Base-by-base conservation (phyloP, 1,140 invertebrate genomes). In the Wasmannia auropunctata region DNA sequence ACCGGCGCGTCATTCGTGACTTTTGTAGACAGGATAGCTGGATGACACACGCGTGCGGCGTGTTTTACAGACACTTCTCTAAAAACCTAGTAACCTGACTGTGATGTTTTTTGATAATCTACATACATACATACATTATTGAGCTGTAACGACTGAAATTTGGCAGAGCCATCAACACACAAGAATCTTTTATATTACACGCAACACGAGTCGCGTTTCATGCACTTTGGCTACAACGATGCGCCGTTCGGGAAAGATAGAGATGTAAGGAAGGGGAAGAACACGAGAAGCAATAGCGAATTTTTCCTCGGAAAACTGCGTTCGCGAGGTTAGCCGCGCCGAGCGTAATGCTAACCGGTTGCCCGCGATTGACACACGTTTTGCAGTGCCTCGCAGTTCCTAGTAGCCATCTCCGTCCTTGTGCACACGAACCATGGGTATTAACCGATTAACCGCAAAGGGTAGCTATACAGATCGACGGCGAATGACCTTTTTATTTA, bases 91-190 rank as follows among this genome's bases (percentile, higher is more conserved):
- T 85, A 92, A 93, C 87, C 89, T 90, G 91, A 93, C 92, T 93
- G 93, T 93, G 92, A 93, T 92, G 86, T 93, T 93, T 93, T 92
- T 92, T 93, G 87, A 92, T 91, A 91, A 93, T 92, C 86, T 92
- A 92, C 90, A 90, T 87, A 90, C 88, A 90, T 83, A 83, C 34
- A 90, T 83, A 83, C 37, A 76, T 86, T 88, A 86, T 88, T 76
- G 89, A 89, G n/a, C 86, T 86, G 28, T 65, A 46, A 69, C 69
- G 74, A 85, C 88, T 87, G 76, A 87, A 62, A 87, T 79, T 87
- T 58, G 85, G 54, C 37, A 70, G 63, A 88, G 65, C 76, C 67
- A 75, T 88, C 79, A 67, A 22, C 6, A 62, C 28, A 43, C n/a
- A n/a, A n/a, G 46, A 2, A 75, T 67, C 56, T 81, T 86, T 76